Percentiles rank a stretch among this genome's conserved stretches.
Evolutionary conservation across 1,140 invertebrate species (phyloP).

Genomic region (Hyles vespertilio): DNA sequence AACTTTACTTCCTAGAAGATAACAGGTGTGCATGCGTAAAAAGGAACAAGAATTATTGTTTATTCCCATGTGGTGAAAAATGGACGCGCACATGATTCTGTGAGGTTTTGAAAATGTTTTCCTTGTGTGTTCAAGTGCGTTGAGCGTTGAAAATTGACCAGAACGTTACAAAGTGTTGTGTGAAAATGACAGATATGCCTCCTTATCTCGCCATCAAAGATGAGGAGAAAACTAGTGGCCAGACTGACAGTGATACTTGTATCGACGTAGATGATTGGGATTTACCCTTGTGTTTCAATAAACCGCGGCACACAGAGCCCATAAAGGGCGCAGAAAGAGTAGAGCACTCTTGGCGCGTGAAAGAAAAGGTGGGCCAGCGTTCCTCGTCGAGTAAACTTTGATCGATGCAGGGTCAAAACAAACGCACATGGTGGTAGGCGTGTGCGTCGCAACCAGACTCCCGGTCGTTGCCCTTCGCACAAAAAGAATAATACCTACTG

Average conservation of each 20-base stretch:
- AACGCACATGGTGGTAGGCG: slow-evolving; percentile 52
- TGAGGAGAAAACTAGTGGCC: slow-evolving; percentile 80
- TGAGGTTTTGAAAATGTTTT: slow-evolving; percentile 62
- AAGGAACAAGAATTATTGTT: slow-evolving; percentile 44
- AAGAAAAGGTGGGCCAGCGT: slow-evolving; percentile 85
- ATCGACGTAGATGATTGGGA: slow-evolving; percentile 84
- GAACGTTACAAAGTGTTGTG: slow-evolving; percentile 46
- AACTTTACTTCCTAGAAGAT: not conserved
- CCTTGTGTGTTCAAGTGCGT: slow-evolving; percentile 36
- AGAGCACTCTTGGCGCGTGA: slow-evolving; percentile 91
- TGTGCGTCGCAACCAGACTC: slow-evolving; percentile 8
- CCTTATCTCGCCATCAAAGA: slow-evolving; percentile 67
- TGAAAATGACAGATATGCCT: slow-evolving; percentile 73
- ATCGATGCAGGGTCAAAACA: slow-evolving; percentile 53
- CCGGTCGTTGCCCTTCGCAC: not conserved
- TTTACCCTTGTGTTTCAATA: slow-evolving; percentile 81
- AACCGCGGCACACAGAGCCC: slow-evolving; percentile 84
- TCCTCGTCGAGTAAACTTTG: slow-evolving; percentile 21
- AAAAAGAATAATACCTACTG: not conserved
- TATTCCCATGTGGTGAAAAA: slow-evolving; percentile 70
- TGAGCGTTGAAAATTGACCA: slow-evolving; percentile 39
- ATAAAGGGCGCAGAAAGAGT: slow-evolving; percentile 85
- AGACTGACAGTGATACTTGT: slow-evolving; percentile 86
- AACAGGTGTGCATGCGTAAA: slow-evolving; percentile 18
- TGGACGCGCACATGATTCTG: slow-evolving; percentile 65